Conservation (phyloP, 2,888 invertebrate genomes). For the Lochmaea capreae region DNA sequence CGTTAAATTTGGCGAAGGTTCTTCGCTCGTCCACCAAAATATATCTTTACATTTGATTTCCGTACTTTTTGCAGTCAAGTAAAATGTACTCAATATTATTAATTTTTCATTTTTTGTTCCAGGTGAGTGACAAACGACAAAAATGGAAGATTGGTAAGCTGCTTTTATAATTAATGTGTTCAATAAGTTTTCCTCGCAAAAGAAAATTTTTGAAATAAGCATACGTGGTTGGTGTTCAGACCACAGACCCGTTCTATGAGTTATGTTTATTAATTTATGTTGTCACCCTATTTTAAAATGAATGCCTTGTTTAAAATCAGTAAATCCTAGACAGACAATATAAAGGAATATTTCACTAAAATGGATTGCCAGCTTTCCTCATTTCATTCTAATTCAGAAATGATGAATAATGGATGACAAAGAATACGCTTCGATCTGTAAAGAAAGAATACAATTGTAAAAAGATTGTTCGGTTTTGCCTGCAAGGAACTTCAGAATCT, state of each 20-base stretch:
- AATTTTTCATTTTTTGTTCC: background rate
- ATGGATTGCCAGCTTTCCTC: background rate
- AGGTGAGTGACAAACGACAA: background rate
- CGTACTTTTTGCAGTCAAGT: too few relatives aligned
- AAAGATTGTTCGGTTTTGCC: constrained; percentile 20
- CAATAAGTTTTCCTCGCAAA: too few relatives aligned
- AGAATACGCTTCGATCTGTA: constrained; percentile 14
- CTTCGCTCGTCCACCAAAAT: too few relatives aligned
- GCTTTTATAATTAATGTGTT: background rate
- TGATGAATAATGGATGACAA: constrained; percentile 20
- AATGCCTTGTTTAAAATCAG: too few relatives aligned
- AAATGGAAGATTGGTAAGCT: background rate
- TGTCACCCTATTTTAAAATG: too few relatives aligned
- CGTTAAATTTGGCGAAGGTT: too few relatives aligned
- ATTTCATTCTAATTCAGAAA: constrained; percentile 6
- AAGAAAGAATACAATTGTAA: constrained; percentile 1
- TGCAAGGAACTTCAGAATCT: constrained; percentile 16
- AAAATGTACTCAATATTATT: background rate
- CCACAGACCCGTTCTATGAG: too few relatives aligned
- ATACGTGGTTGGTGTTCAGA: too few relatives aligned
- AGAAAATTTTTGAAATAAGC: too few relatives aligned
- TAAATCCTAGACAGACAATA: background rate
- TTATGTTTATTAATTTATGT: too few relatives aligned
- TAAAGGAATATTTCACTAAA: background rate
- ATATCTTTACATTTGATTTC: too few relatives aligned